Conservation (phyloP, 2,888 invertebrate species). For the Strigamia crassipes region DNA sequence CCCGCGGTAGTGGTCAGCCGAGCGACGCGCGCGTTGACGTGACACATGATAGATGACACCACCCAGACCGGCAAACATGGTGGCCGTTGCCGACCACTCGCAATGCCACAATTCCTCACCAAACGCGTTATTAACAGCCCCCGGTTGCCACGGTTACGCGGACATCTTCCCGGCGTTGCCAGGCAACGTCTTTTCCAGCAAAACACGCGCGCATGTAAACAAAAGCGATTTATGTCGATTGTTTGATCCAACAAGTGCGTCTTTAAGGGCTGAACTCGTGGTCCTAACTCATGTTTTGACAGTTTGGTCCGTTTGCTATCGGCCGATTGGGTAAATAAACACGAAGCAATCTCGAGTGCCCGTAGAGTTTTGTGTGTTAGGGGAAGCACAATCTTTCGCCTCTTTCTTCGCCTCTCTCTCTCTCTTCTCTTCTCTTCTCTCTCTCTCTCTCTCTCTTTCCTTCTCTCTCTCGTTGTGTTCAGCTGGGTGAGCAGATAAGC, state of each 20-base stretch:
- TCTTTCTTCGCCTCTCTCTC: too few species aligned
- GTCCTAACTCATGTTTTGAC: slow-evolving; percentile 15
- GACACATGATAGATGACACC: slow-evolving; percentile 27
- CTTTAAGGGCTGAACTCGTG: neutral
- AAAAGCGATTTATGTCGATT: too few species aligned
- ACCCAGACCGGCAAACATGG: slow-evolving; percentile 3
- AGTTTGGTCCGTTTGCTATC: slow-evolving; percentile 10
- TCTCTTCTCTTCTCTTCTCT: neutral
- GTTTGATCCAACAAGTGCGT: too few species aligned
- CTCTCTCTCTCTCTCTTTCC: neutral
- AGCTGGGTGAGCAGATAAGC: slow-evolving; percentile 25
- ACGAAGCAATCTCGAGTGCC: slow-evolving; percentile 21
- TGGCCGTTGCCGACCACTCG: neutral
- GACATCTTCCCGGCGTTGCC: neutral
- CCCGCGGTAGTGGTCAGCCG: neutral
- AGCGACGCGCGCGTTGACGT: slow-evolving; percentile 16
- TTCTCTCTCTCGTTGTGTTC: neutral
- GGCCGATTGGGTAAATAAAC: neutral
- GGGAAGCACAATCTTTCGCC: neutral
- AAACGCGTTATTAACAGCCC: neutral
- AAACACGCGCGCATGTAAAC: too few species aligned
- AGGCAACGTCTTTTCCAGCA: neutral
- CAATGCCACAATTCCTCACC: slow-evolving; percentile 8
- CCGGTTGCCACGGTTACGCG: neutral
- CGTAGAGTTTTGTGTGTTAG: neutral